Conservation (phyloP, 2,113 vertebrate genomes). For the Phycodurus eques region DNA sequence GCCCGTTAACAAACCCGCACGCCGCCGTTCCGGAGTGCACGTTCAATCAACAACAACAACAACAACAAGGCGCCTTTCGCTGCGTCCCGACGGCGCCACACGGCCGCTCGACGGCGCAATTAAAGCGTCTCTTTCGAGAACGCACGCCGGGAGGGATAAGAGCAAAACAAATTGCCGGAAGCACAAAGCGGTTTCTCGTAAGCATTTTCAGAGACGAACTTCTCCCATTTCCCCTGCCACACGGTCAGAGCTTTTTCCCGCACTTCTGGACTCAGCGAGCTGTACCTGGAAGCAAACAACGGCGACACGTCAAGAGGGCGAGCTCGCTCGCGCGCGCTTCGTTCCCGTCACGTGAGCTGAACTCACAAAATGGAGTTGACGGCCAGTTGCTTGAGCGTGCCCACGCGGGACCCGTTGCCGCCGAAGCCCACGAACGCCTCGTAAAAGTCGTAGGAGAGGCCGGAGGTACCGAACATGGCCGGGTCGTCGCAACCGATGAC, state of each 20-base stretch:
- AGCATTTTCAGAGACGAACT: slow-evolving; percentile 75
- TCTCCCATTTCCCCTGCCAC: slow-evolving; percentile 83
- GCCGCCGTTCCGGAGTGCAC: slow-evolving; percentile 16
- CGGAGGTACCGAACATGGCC: slow-evolving; percentile 77
- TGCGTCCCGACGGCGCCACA: neutral
- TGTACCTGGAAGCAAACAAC: slow-evolving; percentile 76
- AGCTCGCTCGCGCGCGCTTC: fast-evolving
- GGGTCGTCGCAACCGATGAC: slow-evolving; percentile 90
- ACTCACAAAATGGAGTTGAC: slow-evolving; percentile 85
- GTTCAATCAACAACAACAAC: neutral
- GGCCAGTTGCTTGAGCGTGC: slow-evolving; percentile 83
- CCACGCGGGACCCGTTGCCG: slow-evolving; percentile 76
- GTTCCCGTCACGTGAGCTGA: neutral
- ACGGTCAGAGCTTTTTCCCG: slow-evolving; percentile 65
- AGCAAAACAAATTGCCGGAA: too few species aligned
- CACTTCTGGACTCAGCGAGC: slow-evolving; percentile 66
- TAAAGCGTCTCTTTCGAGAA: neutral
- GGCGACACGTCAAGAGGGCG: neutral
- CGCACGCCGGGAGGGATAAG: neutral
- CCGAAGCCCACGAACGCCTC: slow-evolving; percentile 87
- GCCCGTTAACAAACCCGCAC: neutral
- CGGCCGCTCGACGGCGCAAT: neutral
- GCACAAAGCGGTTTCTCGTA: slow-evolving; percentile 3
- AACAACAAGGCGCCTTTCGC: slow-evolving; percentile 7
- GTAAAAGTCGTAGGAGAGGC: slow-evolving; percentile 88